phyloP scores from a whole-genome alignment of 2,888 invertebrate species.

The Micoletzkya japonica region DNA sequence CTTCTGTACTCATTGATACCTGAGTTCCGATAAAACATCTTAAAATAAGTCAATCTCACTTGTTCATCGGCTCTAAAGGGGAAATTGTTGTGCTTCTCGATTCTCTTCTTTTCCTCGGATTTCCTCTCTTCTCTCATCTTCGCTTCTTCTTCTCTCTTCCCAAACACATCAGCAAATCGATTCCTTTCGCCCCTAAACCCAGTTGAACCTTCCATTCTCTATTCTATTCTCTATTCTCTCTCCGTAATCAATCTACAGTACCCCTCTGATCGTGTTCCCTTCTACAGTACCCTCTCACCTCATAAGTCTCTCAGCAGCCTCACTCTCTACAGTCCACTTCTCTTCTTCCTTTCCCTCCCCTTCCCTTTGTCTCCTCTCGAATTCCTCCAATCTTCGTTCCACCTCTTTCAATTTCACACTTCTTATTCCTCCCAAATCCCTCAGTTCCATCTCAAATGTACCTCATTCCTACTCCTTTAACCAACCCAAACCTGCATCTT shows the following conservation, averaged over 20 bases:
- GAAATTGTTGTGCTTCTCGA: conserved; percentile 10
- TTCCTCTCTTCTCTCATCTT: neutral
- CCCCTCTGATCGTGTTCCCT: neutral
- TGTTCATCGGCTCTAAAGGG: conserved; percentile 17
- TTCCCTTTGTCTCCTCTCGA: conserved; percentile 21
- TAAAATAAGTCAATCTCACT: conserved; percentile 3
- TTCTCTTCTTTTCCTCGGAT: conserved; percentile 6
- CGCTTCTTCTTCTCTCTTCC: conserved; percentile 6
- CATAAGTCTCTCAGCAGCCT: conserved; percentile 22
- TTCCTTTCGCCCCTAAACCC: conserved; percentile 1
- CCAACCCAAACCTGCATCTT: neutral
- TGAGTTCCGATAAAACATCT: neutral
- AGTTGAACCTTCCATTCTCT: neutral
- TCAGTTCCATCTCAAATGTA: neutral
- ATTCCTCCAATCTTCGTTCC: conserved; percentile 33
- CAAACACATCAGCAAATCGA: neutral
- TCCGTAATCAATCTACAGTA: neutral
- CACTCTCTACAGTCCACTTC: conserved; percentile 26
- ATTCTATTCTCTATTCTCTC: neutral
- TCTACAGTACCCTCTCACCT: neutral
- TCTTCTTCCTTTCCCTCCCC: neutral
- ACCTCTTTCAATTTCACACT: conserved; percentile 30
- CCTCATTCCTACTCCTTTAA: neutral
- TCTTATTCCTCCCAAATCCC: neutral
- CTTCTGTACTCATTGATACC: neutral